Percentiles rank a stretch among this genome's conserved stretches.
These are phyloP conservation scores for Spodoptera litura DNA, from an alignment of 1,140 invertebrate species.

Conservation along the genomic window DNA sequence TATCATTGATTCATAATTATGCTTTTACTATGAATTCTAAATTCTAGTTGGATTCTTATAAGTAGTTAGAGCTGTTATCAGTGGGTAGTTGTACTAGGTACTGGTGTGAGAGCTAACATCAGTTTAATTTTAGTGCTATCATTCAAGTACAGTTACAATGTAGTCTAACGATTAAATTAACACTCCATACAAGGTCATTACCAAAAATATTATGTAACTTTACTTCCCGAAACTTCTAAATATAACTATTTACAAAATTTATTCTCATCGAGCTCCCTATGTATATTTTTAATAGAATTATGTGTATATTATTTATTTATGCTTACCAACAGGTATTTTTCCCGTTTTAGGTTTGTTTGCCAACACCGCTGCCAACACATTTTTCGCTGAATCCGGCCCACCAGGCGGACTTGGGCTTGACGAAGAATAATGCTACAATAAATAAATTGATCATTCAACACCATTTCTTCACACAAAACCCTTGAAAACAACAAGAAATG, in stretches of 20 bases:
- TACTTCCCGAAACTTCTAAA: slow-evolving; percentile 4
- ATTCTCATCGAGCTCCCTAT: neutral
- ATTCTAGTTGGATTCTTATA: neutral
- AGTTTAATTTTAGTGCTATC: slow-evolving; percentile 6
- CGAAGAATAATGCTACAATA: slow-evolving; percentile 73
- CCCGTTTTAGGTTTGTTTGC: slow-evolving; percentile 83
- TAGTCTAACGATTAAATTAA: slow-evolving; percentile 36
- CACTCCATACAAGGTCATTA: slow-evolving; percentile 53
- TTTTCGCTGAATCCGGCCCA: slow-evolving; percentile 76
- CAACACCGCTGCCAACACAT: slow-evolving; percentile 83
- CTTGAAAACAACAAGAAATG: slow-evolving; percentile 31
- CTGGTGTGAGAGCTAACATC: neutral
- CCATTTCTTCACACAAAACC: slow-evolving; percentile 28
- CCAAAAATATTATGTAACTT: slow-evolving; percentile 54
- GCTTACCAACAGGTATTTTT: slow-evolving; percentile 84
- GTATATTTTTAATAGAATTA: neutral
- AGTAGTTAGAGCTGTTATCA: neutral
- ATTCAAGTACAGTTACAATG: slow-evolving; percentile 16
- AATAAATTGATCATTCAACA: neutral
- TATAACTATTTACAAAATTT: neutral
- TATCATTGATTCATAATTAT: too few species aligned
- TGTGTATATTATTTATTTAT: neutral
- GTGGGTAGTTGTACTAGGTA: neutral
- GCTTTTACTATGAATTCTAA: too few species aligned
- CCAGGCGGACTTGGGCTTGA: slow-evolving; percentile 61